phyloP scores from a whole-genome alignment of 2,888 invertebrate species.

The Alviniconcha strummeri region DNA sequence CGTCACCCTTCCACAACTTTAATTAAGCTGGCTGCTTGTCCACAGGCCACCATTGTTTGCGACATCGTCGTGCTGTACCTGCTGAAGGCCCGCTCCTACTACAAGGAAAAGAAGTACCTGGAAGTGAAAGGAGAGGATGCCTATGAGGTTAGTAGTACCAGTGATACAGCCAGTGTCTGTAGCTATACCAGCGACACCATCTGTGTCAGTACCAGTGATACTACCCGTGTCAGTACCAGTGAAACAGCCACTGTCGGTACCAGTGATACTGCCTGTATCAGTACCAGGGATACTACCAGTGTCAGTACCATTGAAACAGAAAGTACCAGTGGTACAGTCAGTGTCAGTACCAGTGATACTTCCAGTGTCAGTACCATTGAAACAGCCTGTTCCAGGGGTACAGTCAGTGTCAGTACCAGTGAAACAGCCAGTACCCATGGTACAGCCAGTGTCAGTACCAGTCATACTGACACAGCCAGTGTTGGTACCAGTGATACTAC shows the following conservation, averaged over 20 bases:
- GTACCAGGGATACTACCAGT: neutral
- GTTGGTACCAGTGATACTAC: no score
- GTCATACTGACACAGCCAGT: no score
- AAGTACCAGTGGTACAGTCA: neutral
- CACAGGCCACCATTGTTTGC: conserved; percentile 74
- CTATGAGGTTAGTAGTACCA: conserved; percentile 52
- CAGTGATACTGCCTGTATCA: neutral
- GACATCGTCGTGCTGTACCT: conserved; percentile 74
- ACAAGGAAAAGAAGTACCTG: conserved; percentile 74
- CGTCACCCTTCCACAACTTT: no score
- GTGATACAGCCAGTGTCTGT: neutral
- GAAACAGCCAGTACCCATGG: neutral
- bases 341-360: neutral
- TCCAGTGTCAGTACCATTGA: neutral
- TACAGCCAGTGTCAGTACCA: no score
- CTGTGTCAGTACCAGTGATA: neutral
- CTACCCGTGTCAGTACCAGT: neutral
- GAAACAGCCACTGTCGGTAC: neutral
- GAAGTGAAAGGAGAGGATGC: conserved; percentile 79
- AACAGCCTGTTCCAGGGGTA: neutral
- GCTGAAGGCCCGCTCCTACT: conserved; percentile 69
- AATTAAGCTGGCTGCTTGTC: neutral
- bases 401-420: neutral
- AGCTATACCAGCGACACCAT: neutral
- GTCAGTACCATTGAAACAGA: neutral